Percentiles rank a stretch among this genome's conserved stretches.
Evolutionary conservation across 2,113 vertebrate species (phyloP).

Genomic region (Lepus timidus): DNA sequence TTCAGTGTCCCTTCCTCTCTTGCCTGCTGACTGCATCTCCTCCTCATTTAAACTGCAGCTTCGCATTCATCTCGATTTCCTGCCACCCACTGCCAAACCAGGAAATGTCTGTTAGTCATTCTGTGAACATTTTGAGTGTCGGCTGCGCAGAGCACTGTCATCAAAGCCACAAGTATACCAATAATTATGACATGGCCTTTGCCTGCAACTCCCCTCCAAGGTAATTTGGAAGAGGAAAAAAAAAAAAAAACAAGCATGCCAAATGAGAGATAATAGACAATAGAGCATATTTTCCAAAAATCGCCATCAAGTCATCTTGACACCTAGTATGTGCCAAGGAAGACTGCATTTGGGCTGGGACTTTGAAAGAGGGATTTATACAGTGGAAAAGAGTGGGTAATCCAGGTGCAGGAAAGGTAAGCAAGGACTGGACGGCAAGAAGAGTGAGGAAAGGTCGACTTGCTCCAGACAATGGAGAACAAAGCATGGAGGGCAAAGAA

Average conservation of each 20-base stretch:
- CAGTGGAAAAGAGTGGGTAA: neutral
- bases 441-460: neutral
- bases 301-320: neutral
- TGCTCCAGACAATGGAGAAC: neutral
- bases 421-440: neutral
- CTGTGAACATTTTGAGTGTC: constrained; percentile 36
- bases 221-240: constrained; percentile 28
- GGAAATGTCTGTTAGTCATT: constrained; percentile 49
- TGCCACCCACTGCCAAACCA: constrained; percentile 31
- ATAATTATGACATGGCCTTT: constrained; percentile 35
- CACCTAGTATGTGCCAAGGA: neutral
- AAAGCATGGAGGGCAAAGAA: neutral
- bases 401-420: neutral
- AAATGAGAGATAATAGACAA: constrained; percentile 34
- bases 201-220: constrained; percentile 45
- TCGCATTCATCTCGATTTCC: constrained; percentile 12
- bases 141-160: neutral
- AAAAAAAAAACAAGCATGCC: neutral
- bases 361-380: neutral
- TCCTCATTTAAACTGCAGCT: constrained; percentile 46
- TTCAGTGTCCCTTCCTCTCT: neutral
- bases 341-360: neutral
- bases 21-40: neutral
- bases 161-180: neutral
- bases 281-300: constrained; percentile 54